Percentiles rank a stretch among this genome's conserved stretches.
phyloP scores from a whole-genome alignment of 2,113 vertebrate species.

The Paradoxurus hermaphroditus region DNA sequence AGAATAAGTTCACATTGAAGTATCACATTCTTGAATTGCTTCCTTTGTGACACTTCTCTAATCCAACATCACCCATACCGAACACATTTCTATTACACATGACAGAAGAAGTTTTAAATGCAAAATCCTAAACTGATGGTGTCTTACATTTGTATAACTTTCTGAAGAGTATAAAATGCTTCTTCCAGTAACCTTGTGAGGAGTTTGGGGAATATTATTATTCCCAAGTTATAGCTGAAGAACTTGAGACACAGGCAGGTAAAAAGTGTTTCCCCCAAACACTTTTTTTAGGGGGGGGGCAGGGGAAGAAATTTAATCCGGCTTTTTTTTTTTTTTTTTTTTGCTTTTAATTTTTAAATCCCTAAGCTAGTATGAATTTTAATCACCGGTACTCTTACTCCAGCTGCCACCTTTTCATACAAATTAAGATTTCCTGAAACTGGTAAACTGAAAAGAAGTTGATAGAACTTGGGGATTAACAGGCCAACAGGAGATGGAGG shows the following conservation, averaged over 20 bases:
- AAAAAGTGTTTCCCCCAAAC: neutral
- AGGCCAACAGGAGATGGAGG: neutral
- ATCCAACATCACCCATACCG: neutral
- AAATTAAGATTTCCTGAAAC: slow-evolving; percentile 8
- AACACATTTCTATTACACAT: neutral
- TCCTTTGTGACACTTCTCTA: neutral
- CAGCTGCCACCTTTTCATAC: neutral
- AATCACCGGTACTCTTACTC: neutral
- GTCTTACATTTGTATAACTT: neutral
- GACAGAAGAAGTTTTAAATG: slow-evolving; percentile 30
- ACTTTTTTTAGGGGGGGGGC: neutral
- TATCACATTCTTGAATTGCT: neutral
- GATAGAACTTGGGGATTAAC: neutral
- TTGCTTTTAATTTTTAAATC: slow-evolving; percentile 22
- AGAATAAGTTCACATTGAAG: neutral
- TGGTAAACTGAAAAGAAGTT: neutral
- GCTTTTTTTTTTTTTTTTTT: too few relatives aligned
- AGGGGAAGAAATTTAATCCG: neutral
- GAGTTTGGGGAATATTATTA: neutral
- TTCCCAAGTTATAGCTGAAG: neutral
- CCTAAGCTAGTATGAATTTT: neutral
- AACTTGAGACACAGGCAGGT: neutral
- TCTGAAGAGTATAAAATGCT: neutral
- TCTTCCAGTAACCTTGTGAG: neutral
- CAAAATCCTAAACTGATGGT: neutral